phyloP scores from a whole-genome alignment of 2,888 invertebrate species.

The Drosophila gaucha region DNA sequence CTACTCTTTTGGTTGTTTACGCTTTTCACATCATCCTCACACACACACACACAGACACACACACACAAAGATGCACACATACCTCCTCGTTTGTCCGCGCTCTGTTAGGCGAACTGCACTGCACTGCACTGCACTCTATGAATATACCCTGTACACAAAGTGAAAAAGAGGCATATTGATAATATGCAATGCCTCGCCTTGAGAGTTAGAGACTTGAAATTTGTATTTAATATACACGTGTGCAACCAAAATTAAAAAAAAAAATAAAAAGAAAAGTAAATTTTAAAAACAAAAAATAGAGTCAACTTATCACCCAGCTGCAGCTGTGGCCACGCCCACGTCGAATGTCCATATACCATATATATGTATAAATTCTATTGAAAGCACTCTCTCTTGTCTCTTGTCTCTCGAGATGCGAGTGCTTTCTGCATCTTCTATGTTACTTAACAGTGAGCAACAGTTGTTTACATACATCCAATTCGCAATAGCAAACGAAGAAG shows the following conservation, averaged over 20 bases:
- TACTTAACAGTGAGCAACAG: too few relatives aligned
- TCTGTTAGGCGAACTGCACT: neutral
- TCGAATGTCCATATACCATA: too few relatives aligned
- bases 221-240: neutral
- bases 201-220: neutral
- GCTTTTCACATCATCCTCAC: conserved; percentile 5
- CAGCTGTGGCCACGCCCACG: too few relatives aligned
- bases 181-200: neutral
- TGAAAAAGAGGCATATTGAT: neutral
- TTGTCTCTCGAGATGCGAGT: too few relatives aligned
- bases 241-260: neutral
- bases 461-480: too few relatives aligned
- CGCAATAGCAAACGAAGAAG: neutral
- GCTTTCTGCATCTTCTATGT: too few relatives aligned
- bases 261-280: neutral
- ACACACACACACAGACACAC: conserved; percentile 1
- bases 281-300: too few relatives aligned
- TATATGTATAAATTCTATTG: too few relatives aligned
- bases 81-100: neutral
- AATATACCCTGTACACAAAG: neutral
- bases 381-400: too few relatives aligned
- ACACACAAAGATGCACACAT: neutral
- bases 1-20: conserved; percentile 43
- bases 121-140: neutral
- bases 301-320: too few relatives aligned